Evolutionary conservation across 2,888 invertebrate genomes (phyloP), one percentile per base, ranked within the genome.

Genomic region (Tryphoninae sp.): DNA sequence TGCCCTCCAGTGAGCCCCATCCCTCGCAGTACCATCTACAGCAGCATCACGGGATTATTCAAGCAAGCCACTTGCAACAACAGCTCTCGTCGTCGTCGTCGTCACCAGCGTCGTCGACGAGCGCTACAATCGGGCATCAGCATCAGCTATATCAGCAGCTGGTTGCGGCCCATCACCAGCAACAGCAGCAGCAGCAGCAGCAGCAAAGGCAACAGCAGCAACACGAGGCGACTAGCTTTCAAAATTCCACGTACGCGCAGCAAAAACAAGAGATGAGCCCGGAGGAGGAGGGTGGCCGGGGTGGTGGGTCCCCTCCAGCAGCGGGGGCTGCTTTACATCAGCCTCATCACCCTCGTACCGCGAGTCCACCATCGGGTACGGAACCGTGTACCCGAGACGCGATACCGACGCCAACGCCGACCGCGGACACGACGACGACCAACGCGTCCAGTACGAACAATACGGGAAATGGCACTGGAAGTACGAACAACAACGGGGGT

Each of bases 1-100:
- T 91, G 91, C 91, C 91, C 91, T 91, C 91, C 91, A 91, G 91
- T 91, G 91, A 91, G 90, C 90, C 91, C 88, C 91, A 91, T 90
- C 90, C 91, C 90, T 88, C 91, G 86, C 90, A 90, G 88, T 91
- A 91, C 90, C 91, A 91, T 88, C 91, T 90, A 87, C 91, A 90
- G 85, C 90, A 91, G 86, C 90, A 88, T 82, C 88, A 90, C 89
- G 88, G 82, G 73, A 82, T 82, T 73, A 90, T 91, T 89, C 90
- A 90, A 87, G 90, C 90, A 77, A 88, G 91, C 85, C 90, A 90
- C 85, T 87, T 90, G 77, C 90, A 90, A 82, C 89, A 90, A 79
- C 82, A 82, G 76, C 79, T 83, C 62, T 88, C 89, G 77, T 89
- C 89, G 80, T 86, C 91, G 86, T 88, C 90, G 73, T 89, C 90